Evolutionary conservation across 2,888 invertebrate genomes (phyloP), one percentile per base, ranked within the genome.

Genomic region (Ryuthela nishihirai): DNA sequence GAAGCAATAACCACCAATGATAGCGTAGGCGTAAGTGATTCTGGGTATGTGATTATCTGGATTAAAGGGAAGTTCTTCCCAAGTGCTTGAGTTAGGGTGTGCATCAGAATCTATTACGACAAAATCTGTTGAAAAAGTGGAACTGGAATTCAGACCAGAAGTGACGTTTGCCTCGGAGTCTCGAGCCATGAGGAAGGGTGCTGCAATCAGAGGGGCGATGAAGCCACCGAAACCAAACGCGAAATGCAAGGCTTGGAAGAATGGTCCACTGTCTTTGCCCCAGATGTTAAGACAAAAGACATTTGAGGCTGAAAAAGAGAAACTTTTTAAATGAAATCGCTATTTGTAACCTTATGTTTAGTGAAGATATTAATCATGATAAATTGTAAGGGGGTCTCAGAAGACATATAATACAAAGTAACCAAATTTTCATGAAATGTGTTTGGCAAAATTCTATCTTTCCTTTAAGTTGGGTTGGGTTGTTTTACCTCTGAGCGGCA

Each of bases 201-300:
- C 71, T 4, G 75, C 74, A 15, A 77, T 61, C 3, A 77, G 67
- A 7, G 77, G 77, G 3, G 77, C 75, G 15, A 77, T 67, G 47
- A 76, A 75, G 0, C 76, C 75, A 10, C 77, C 77, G 4, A 77
- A 64, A 4, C 75, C 76, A 67, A 76, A 76, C n/a, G 72, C 69
- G 64, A 76, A 76, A 64, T 77, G 77, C 25, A 77, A 65, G 1
- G 72, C 71, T 67, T 77, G 77, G 69, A 77, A 72, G 65, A 72
- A 76, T 1, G 76, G 75, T 0, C 71, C 73, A 67, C 72, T 75
- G 54, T 69, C 67, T 36, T 68, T 64, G 15, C 70, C 69, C 70
- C 70, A 70, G 39, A 59, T 46, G 26, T 44, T 48, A 4, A 77
- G 67, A 66, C 75, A 75, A 49, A 74, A 69, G 6, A 75, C 73